A percentile compares a stretch with the other conserved stretches of the same genome.
Conservation (phyloP, 1,140 invertebrate genomes). For the Amyelois transitella region DNA sequence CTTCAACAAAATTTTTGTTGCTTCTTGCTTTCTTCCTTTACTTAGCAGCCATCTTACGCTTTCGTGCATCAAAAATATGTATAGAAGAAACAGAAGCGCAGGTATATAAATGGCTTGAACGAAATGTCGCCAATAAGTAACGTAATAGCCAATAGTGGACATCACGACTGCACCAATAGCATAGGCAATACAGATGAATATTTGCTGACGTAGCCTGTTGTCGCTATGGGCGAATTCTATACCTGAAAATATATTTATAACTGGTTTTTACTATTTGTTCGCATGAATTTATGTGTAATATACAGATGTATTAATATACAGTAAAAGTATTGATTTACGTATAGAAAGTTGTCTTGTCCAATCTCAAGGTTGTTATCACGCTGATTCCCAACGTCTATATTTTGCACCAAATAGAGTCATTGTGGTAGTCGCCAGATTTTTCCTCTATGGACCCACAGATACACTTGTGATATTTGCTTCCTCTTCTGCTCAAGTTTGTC, state of each 20-base stretch:
- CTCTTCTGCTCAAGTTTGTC: too few species aligned
- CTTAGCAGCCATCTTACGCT: slow-evolving; percentile 79
- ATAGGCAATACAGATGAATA: slow-evolving; percentile 13
- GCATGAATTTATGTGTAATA: not conserved
- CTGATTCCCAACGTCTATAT: too few species aligned
- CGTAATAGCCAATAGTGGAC: slow-evolving; percentile 26
- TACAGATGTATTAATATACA: too few species aligned
- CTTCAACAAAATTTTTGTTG: slow-evolving; percentile 34
- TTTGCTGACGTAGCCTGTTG: slow-evolving; percentile 14
- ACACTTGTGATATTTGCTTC: too few species aligned
- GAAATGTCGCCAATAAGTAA: slow-evolving; percentile 49
- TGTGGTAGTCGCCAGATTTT: too few species aligned
- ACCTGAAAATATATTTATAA: too few species aligned
- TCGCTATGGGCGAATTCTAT: slow-evolving; percentile 36
- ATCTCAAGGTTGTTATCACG: too few species aligned
- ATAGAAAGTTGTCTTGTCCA: too few species aligned
- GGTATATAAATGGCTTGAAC: slow-evolving; percentile 38
- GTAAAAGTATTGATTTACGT: too few species aligned
- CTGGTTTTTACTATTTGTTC: not conserved
- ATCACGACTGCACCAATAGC: slow-evolving; percentile 30
- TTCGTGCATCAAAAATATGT: slow-evolving; percentile 44
- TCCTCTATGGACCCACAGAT: too few species aligned
- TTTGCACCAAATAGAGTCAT: too few species aligned
- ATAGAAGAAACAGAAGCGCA: slow-evolving; percentile 34
- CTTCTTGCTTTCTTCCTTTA: slow-evolving; percentile 56